A percentile compares a stretch with the other conserved stretches of the same genome.
Evolutionary conservation across 92 coral and sea anemone genomes (phyloP).

Genomic region (Parazoanthus swiftii): DNA sequence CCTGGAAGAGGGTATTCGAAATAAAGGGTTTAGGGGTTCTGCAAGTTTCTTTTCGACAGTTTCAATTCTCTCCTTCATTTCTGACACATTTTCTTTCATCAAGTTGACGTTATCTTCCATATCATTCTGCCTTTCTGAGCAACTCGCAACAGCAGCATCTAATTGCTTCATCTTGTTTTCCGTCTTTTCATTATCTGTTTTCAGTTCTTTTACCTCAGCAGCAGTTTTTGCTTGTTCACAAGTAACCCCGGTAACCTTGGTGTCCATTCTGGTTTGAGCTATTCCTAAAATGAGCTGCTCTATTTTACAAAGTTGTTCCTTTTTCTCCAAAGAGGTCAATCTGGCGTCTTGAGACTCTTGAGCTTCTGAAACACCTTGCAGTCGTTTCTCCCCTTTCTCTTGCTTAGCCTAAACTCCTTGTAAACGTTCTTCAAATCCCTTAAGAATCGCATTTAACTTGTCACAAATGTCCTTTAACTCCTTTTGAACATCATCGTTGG

Average conservation of each 20-base stretch:
- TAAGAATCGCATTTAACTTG: neutral
- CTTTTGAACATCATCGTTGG: neutral
- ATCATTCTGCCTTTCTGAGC: too few relatives aligned
- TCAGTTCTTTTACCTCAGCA: too few relatives aligned
- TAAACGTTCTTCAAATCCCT: neutral
- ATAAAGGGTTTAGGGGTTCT: neutral
- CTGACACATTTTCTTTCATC: too few relatives aligned
- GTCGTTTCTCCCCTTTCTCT: neutral
- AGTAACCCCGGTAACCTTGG: neutral
- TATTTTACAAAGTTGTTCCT: neutral
- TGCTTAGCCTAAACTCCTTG: conserved; percentile 9
- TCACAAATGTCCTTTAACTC: neutral
- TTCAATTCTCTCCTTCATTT: neutral
- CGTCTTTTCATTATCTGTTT: too few relatives aligned
- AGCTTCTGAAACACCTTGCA: neutral
- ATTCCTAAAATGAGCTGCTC: neutral
- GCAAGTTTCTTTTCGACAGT: neutral
- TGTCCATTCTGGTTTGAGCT: neutral
- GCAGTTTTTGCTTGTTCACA: too few relatives aligned
- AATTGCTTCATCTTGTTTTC: too few relatives aligned
- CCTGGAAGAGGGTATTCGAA: conserved; percentile 16
- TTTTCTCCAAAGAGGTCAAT: neutral
- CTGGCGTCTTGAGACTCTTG: neutral
- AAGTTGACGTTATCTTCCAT: too few relatives aligned
- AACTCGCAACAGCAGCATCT: too few relatives aligned